Conservation (phyloP, 2,888 invertebrate species). For the Noctua comes region DNA sequence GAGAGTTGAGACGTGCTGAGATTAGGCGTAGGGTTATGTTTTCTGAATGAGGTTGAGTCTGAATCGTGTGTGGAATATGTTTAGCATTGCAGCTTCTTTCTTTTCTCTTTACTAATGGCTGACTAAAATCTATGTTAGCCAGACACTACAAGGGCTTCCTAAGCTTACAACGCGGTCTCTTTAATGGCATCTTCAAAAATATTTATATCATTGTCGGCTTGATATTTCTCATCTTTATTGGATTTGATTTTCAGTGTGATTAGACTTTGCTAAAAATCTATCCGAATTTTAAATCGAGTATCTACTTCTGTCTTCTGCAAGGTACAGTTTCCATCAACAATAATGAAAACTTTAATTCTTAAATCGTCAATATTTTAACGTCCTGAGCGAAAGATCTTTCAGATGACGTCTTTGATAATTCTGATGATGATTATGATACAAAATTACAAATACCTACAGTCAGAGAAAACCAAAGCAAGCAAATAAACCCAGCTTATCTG, state of each 20-base stretch:
- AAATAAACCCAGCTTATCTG: not conserved
- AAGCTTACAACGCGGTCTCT: too few relatives aligned
- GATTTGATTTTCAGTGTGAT: not conserved
- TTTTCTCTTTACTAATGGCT: not conserved
- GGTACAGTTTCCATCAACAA: not conserved
- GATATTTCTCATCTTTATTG: not conserved
- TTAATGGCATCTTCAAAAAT: not conserved
- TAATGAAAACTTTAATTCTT: not conserved
- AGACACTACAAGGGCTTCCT: not conserved
- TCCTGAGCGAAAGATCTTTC: not conserved
- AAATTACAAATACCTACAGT: not conserved
- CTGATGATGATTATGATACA: not conserved
- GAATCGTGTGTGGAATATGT: not conserved
- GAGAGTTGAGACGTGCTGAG: constrained; percentile 25
- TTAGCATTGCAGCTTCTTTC: not conserved
- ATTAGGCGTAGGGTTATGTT: constrained; percentile 2
- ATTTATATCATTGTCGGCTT: not conserved
- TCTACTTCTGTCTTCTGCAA: not conserved
- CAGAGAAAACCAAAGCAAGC: not conserved
- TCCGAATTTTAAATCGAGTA: not conserved
- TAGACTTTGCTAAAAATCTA: not conserved
- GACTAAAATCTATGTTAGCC: not conserved
- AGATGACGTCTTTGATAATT: not conserved
- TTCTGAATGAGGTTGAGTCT: not conserved
- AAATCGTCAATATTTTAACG: not conserved